A percentile compares a stretch with the other conserved stretches of the same genome.
These are phyloP conservation scores for Amphipoea oculea DNA, from an alignment of 2,888 invertebrate genomes.

Conservation along the genomic window DNA sequence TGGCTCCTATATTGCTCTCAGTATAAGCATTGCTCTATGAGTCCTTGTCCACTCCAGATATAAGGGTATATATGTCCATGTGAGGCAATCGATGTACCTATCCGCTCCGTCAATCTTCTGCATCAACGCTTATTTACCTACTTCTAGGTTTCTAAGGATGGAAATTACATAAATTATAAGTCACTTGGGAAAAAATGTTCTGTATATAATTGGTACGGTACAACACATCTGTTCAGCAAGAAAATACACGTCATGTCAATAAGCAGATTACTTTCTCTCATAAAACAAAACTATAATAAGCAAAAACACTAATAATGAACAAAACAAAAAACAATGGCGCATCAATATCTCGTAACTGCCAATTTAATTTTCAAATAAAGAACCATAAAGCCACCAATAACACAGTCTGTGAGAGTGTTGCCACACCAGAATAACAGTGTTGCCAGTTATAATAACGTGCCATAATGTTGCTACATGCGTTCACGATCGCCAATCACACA, in stretches of 20 bases:
- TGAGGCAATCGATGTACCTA: not conserved
- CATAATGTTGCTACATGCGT: conserved; percentile 59
- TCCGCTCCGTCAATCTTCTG: not conserved
- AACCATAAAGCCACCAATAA: conserved; percentile 53
- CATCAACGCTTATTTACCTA: not conserved
- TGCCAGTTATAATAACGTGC: conserved; percentile 59
- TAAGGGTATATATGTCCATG: not conserved
- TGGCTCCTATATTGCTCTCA: not conserved
- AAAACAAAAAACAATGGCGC: conserved; percentile 33
- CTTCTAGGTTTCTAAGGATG: not conserved
- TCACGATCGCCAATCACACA: conserved; percentile 56
- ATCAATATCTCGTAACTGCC: conserved; percentile 41
- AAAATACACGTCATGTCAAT: not conserved
- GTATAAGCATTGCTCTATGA: not conserved
- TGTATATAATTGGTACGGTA: not conserved
- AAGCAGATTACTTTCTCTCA: not conserved
- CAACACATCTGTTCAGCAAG: conserved; percentile 2
- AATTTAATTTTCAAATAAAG: conserved; percentile 62
- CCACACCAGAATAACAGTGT: conserved; percentile 59
- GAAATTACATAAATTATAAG: not conserved
- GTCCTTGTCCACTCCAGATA: too few species aligned
- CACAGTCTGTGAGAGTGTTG: conserved; percentile 53
- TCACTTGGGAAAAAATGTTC: not conserved
- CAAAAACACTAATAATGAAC: not conserved
- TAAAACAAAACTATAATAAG: conserved; percentile 23